Evolutionary conservation across 2,113 vertebrate species (phyloP).

Genomic region (Equus quagga): DNA sequence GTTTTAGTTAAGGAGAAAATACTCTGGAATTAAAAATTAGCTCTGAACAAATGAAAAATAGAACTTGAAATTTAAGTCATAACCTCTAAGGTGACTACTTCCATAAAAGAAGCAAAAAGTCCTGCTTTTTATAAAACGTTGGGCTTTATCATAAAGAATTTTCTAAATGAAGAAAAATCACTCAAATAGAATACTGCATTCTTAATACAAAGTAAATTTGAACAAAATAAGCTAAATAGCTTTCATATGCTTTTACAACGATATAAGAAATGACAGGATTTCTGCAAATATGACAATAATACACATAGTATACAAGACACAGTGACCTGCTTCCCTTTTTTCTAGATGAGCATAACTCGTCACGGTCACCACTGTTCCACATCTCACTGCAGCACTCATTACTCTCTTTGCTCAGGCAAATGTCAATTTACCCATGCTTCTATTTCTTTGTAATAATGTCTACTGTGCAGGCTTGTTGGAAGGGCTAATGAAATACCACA

Average conservation of each 20-base stretch:
- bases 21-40: background rate
- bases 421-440: background rate
- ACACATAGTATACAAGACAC: background rate
- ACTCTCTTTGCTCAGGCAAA: background rate
- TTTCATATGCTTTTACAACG: background rate
- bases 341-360: background rate
- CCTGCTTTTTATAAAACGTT: background rate
- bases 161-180: slow-evolving; percentile 3
- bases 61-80: background rate
- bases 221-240: background rate
- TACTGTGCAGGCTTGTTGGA: background rate
- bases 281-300: background rate
- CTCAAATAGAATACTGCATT: background rate
- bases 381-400: background rate
- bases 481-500: background rate
- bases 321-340: background rate
- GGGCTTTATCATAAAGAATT: background rate
- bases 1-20: background rate
- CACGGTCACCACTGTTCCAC: background rate
- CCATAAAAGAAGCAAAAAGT: background rate
- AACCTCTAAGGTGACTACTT: background rate
- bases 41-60: background rate
- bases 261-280: background rate
- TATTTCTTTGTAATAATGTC: background rate
- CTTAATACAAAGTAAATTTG: background rate